phyloP scores from a whole-genome alignment of 2,888 invertebrate genomes.

The Archips xylosteana region DNA sequence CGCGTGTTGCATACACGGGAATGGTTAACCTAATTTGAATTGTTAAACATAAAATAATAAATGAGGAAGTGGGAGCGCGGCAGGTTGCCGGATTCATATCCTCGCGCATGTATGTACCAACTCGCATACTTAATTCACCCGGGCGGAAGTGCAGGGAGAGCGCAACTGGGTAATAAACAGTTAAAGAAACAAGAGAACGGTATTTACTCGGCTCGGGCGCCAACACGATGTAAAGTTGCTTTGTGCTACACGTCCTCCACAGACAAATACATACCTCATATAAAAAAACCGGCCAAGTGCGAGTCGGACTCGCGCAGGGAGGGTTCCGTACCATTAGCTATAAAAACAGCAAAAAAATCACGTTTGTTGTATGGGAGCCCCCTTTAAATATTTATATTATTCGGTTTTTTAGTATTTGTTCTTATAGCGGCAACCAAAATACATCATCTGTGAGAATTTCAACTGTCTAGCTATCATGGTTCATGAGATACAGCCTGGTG shows the following conservation, averaged over 20 bases:
- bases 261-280: background rate
- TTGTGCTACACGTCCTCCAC: background rate
- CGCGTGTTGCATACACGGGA: conserved; percentile 7
- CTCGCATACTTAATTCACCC: background rate
- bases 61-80: background rate
- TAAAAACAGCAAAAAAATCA: too few species aligned
- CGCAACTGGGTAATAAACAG: background rate
- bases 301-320: too few species aligned
- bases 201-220: background rate
- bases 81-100: background rate
- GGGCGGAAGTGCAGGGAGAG: background rate
- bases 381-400: too few species aligned
- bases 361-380: too few species aligned
- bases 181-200: background rate
- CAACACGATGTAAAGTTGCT: background rate
- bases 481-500: too few species aligned
- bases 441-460: too few species aligned
- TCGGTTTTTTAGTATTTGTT: too few species aligned
- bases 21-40: conserved; percentile 7
- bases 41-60: conserved; percentile 10
- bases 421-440: too few species aligned
- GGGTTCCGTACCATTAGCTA: too few species aligned
- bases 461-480: too few species aligned
- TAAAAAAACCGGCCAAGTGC: background rate
- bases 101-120: background rate